Evolutionary conservation across 2,888 invertebrate species (phyloP).

Genomic region (Drosophila quinaria): DNA sequence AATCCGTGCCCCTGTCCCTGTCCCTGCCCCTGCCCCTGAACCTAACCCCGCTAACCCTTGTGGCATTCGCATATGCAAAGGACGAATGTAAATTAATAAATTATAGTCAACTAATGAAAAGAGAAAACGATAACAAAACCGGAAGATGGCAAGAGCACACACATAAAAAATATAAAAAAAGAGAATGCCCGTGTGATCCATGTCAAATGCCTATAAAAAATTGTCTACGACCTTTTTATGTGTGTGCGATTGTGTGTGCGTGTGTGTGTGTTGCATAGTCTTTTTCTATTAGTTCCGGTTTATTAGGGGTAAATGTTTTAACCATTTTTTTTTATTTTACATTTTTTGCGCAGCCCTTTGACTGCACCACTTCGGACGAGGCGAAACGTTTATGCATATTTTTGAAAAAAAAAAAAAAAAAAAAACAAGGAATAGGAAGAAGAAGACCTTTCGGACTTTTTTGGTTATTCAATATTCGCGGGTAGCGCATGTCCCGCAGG

Average conservation of each 20-base stretch:
- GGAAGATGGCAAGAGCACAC: slow-evolving; percentile 48
- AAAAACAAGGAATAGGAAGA: not conserved
- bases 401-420: slow-evolving; percentile 12
- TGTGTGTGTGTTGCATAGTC: slow-evolving; percentile 35
- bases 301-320: slow-evolving; percentile 72
- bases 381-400: slow-evolving; percentile 68
- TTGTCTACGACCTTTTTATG: slow-evolving; percentile 69
- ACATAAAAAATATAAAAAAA: slow-evolving; percentile 10
- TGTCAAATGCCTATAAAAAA: slow-evolving; percentile 78
- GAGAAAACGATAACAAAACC: slow-evolving; percentile 34
- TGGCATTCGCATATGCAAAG: slow-evolving; percentile 73
- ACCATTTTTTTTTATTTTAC: slow-evolving; percentile 28
- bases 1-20: slow-evolving; percentile 14
- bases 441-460: slow-evolving; percentile 24
- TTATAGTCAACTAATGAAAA: slow-evolving; percentile 78
- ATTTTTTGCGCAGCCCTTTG: slow-evolving; percentile 69
- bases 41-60: slow-evolving; percentile 53
- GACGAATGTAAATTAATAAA: slow-evolving; percentile 81
- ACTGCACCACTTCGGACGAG: slow-evolving; percentile 75
- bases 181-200: slow-evolving; percentile 57
- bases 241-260: slow-evolving; percentile 21
- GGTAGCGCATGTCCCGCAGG: slow-evolving; percentile 56
- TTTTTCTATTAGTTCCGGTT: slow-evolving; percentile 79
- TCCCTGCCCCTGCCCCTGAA: not conserved
- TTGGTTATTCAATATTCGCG: slow-evolving; percentile 80